These are phyloP conservation scores for Drosophila funebris DNA, from an alignment of 1,140 invertebrate species.

Conservation along the genomic window DNA sequence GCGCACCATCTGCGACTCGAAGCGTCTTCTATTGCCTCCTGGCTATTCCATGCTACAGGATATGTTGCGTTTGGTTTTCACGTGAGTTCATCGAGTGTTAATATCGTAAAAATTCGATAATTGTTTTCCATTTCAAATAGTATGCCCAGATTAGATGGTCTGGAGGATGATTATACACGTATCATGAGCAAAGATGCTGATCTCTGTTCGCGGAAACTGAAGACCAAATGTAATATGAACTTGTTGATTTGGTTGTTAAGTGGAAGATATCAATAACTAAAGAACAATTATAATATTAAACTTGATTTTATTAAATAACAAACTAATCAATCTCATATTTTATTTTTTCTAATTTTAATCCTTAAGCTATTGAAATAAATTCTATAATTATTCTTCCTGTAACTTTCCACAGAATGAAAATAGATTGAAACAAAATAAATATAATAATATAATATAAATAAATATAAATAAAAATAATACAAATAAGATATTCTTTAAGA, in stretches of 20 bases:
- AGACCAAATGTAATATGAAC: conserved; percentile 62
- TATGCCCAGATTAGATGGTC: conserved; percentile 65
- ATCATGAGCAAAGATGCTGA: conserved; percentile 52
- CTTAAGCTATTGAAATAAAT: too few species aligned
- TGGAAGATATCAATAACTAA: conserved; percentile 11
- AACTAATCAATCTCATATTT: too few species aligned
- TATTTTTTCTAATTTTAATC: too few species aligned
- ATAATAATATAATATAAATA: too few species aligned
- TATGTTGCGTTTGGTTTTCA: conserved; percentile 68
- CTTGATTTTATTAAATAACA: too few species aligned
- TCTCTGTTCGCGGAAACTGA: conserved; percentile 49
- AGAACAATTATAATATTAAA: too few species aligned
- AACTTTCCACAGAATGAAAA: too few species aligned
- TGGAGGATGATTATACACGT: conserved; percentile 68
- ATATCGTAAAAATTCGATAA: background rate
- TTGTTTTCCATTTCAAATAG: conserved; percentile 12
- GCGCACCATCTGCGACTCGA: conserved; percentile 69
- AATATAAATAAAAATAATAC: too few species aligned
- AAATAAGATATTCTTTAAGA: too few species aligned
- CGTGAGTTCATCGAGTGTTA: conserved; percentile 46
- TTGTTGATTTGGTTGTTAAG: conserved; percentile 64
- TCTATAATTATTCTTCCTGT: too few species aligned
- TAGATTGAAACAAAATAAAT: too few species aligned
- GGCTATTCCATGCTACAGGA: conserved; percentile 79
- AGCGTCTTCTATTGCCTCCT: conserved; percentile 66